These are phyloP conservation scores for Arenicola marina DNA, from an alignment of 2,888 invertebrate genomes.

Conservation along the genomic window DNA sequence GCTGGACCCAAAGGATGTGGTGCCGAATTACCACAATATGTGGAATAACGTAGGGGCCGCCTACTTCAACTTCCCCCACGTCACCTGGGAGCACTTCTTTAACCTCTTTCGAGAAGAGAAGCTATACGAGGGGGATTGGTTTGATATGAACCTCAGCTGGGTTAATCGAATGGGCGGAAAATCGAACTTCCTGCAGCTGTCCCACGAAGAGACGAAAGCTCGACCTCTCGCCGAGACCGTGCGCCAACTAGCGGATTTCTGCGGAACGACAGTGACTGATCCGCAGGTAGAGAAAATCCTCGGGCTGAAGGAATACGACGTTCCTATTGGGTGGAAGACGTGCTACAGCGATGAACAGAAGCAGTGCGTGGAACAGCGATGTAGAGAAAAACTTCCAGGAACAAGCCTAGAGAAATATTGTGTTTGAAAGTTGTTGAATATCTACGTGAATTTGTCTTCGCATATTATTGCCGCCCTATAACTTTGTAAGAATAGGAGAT, in stretches of 20 bases:
- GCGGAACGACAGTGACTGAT: background rate
- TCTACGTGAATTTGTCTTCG: too few relatives aligned
- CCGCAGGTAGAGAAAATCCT: background rate
- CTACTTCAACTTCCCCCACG: slow-evolving; percentile 1
- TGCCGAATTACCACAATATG: slow-evolving; percentile 1
- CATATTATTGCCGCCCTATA: too few relatives aligned
- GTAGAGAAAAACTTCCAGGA: too few relatives aligned
- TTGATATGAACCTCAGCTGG: slow-evolving; percentile 1
- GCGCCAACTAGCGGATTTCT: background rate
- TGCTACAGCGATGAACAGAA: too few relatives aligned
- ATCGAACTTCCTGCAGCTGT: background rate
- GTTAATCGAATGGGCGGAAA: background rate
- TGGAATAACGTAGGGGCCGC: background rate
- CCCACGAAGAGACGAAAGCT: background rate
- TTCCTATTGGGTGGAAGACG: too few relatives aligned
- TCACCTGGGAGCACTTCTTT: slow-evolving; percentile 7
- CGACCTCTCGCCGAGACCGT: background rate
- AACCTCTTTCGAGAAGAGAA: background rate
- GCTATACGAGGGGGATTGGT: slow-evolving; percentile 10
- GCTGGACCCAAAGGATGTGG: background rate
- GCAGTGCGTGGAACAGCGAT: too few relatives aligned
- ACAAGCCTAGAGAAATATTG: too few relatives aligned
- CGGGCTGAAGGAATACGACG: too few relatives aligned
- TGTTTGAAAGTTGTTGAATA: too few relatives aligned
- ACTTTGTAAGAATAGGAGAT: too few relatives aligned